Base-by-base conservation (phyloP, 1,140 invertebrate genomes). In the Monochamus saltuarius region DNA sequence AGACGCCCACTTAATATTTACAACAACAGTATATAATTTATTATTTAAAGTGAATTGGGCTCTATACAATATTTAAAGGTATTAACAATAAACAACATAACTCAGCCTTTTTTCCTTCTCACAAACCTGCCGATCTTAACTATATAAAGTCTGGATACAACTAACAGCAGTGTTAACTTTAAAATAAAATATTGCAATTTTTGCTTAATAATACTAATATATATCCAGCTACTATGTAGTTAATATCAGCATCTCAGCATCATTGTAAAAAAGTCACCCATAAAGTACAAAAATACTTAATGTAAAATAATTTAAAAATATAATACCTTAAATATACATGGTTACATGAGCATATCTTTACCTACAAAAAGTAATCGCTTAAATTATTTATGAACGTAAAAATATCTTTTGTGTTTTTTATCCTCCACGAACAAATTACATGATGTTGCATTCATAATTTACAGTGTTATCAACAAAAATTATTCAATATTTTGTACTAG, bases 1-100 rank as follows among this genome's bases (percentile, higher is more conserved):
- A 49, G 50, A 29, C 59, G 52, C 59, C 53, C 52, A 49, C 19
- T 54, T 56, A 51, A 55, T 59, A 60, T 54, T 55, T 55, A 61
- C 53, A 61, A 47, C 52, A 61, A 61, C 47, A 47, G 55, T 56
- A 56, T 56, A 62, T 56, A 54, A 56, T 50, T 47, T 53, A 62
- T 49, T 53, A 50, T 56, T 40, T 51, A 55, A 61, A 56, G 36
- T 51, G 34, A 35, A 42, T 51, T 47, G 53, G 53, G 46, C 53
- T 62, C 56, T 62, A 43, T 62, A 61, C 59, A 61, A n/a, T 54
- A 50, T 40, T 62, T 45, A 56, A 50, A 53, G 47, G 37, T 54
- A 54, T 46, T 56, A 62, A 56, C 60, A 62, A 56, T 56, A 51
- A 56, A 45, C 55, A 54, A 62, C 52, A 56, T 54, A 51, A 51